Conservation (phyloP, 2,113 vertebrate species). For the Dolichotis patagonum region DNA sequence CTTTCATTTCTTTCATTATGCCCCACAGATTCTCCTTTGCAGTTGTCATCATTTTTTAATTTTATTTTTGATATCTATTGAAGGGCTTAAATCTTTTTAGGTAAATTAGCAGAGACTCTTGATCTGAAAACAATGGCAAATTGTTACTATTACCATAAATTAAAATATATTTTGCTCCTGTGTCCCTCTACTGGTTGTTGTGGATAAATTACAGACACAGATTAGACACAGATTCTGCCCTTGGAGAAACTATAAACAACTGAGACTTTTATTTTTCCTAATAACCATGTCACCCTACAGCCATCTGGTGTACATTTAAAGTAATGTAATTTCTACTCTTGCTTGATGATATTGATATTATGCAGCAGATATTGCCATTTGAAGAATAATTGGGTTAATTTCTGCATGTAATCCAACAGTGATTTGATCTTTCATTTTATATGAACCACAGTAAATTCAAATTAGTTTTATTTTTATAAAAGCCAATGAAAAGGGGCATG, state of each 20-base stretch:
- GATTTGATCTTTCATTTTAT: slow-evolving; percentile 73
- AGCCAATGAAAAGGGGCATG: background rate
- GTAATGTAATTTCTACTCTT: slow-evolving; percentile 78
- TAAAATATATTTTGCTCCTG: slow-evolving; percentile 45
- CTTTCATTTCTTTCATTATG: background rate
- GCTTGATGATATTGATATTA: slow-evolving; percentile 65
- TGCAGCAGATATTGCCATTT: slow-evolving; percentile 45
- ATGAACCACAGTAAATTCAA: slow-evolving; percentile 67
- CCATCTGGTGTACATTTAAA: slow-evolving; percentile 85
- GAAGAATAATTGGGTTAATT: slow-evolving; percentile 75
- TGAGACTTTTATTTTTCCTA: background rate
- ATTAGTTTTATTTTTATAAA: slow-evolving; percentile 72
- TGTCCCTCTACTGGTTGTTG: slow-evolving; percentile 15
- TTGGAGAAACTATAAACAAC: slow-evolving; percentile 68
- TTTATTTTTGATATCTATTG: background rate
- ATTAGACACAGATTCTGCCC: slow-evolving; percentile 72
- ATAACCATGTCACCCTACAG: slow-evolving; percentile 77
- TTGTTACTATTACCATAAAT: slow-evolving; percentile 61
- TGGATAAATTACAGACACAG: slow-evolving; percentile 65
- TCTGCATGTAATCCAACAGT: slow-evolving; percentile 67
- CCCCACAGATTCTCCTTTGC: background rate
- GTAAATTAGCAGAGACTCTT: slow-evolving; percentile 55
- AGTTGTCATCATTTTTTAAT: background rate
- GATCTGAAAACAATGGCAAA: slow-evolving; percentile 50
- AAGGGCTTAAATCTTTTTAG: slow-evolving; percentile 49